phyloP scores from a whole-genome alignment of 23 tunicate genomes.

The Halocynthia roretzi region DNA sequence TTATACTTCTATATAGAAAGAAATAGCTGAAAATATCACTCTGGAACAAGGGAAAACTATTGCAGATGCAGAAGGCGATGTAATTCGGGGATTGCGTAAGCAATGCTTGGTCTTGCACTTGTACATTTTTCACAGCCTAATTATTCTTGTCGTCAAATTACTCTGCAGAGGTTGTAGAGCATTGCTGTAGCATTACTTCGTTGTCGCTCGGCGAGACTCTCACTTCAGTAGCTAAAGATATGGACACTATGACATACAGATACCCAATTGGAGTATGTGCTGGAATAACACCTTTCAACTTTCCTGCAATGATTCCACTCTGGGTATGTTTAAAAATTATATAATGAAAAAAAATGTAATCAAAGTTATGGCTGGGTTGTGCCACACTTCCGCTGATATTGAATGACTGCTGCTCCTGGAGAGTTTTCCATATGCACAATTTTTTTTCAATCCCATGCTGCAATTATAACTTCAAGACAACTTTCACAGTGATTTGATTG shows the following conservation, averaged over 20 bases:
- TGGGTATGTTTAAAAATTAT: conserved; percentile 47
- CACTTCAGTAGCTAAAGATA: conserved; percentile 82
- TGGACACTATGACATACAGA: conserved; percentile 91
- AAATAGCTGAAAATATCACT: conserved; percentile 77
- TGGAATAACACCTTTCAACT: conserved; percentile 95
- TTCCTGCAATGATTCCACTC: conserved; percentile 98
- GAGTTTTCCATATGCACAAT: no score
- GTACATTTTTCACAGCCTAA: neutral
- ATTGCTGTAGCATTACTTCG: conserved; percentile 93
- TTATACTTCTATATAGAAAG: conserved; percentile 33
- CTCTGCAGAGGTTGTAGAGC: conserved; percentile 91
- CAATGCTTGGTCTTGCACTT: neutral
- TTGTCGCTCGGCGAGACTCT: conserved; percentile 92
- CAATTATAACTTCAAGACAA: no score
- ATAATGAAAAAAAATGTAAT: no score
- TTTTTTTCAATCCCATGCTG: no score
- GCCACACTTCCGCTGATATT: no score
- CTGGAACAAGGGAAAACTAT: conserved; percentile 96
- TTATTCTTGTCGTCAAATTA: neutral
- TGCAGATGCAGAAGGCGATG: conserved; percentile 99
- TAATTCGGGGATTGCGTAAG: conserved; percentile 89
- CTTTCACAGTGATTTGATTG: no score
- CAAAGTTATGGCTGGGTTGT: no score
- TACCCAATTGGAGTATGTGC: conserved; percentile 98
- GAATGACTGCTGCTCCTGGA: no score